These are phyloP conservation scores for Cataglyphis rosenhaueri DNA, from an alignment of 2,888 invertebrate species.

Conservation along the genomic window DNA sequence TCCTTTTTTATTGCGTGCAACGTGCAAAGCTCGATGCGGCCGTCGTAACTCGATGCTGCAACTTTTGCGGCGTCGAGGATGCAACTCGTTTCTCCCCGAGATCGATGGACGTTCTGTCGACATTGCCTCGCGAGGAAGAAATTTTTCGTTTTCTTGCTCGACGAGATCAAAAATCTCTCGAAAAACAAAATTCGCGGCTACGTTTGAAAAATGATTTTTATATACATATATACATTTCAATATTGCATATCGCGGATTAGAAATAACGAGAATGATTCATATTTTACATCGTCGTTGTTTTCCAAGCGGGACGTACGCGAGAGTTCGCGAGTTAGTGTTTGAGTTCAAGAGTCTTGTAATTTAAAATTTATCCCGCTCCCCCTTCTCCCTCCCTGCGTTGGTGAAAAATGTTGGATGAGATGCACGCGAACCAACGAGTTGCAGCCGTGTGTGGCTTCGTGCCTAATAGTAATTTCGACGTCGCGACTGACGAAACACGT, in stretches of 20 bases:
- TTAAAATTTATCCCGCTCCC: slow-evolving; percentile 31
- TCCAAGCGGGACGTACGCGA: not conserved
- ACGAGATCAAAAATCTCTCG: not conserved
- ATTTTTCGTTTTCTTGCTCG: not conserved
- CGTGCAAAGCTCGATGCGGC: not conserved
- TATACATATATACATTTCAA: not conserved
- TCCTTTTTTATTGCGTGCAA: slow-evolving; percentile 47
- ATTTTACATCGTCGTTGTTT: not conserved
- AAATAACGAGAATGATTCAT: not conserved
- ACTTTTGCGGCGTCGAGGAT: slow-evolving; percentile 23
- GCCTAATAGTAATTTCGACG: slow-evolving; percentile 50
- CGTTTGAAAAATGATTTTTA: not conserved
- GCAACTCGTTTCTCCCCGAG: slow-evolving; percentile 32
- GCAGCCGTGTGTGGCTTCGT: slow-evolving; percentile 45
- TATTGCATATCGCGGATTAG: not conserved
- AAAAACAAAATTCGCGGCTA: not conserved
- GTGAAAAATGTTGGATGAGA: slow-evolving; percentile 30
- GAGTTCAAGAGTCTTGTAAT: not conserved
- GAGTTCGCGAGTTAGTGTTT: not conserved
- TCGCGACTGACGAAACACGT: slow-evolving; percentile 23
- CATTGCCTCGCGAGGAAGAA: not conserved
- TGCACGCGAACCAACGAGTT: slow-evolving; percentile 27
- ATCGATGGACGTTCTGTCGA: slow-evolving; percentile 36
- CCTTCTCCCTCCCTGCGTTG: not conserved
- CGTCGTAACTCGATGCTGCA: slow-evolving; percentile 47